phyloP scores from a whole-genome alignment of 2,888 invertebrate species.

The Orthonevra nobilis region DNA sequence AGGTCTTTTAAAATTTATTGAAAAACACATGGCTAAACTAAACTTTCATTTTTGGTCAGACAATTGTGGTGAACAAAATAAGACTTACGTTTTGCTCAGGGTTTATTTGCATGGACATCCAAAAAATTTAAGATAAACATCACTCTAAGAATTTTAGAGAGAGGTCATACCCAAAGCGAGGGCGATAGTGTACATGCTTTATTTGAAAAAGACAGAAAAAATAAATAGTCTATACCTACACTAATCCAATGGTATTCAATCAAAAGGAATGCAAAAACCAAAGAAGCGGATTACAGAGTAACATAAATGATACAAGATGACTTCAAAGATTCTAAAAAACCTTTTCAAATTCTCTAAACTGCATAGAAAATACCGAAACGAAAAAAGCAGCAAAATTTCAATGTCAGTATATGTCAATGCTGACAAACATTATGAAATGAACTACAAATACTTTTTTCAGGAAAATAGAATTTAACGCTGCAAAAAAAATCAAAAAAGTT shows the following conservation, averaged over 20 bases:
- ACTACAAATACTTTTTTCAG: constrained; percentile 7
- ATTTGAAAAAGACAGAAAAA: constrained; percentile 57
- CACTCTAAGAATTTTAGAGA: constrained; percentile 7
- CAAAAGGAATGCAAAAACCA: constrained; percentile 13
- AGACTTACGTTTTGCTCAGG: constrained; percentile 8
- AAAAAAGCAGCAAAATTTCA: constrained; percentile 11
- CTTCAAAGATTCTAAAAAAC: not conserved
- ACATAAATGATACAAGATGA: not conserved
- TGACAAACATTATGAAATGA: not conserved
- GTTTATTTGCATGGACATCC: constrained; percentile 9
- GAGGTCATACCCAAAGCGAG: constrained; percentile 21
- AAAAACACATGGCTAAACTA: constrained; percentile 9
- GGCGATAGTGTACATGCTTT: constrained; percentile 65
- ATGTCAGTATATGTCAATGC: constrained; percentile 8
- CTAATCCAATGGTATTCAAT: constrained; percentile 20
- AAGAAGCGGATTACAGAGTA: constrained; percentile 7
- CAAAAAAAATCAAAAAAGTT: not conserved
- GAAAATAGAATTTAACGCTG: not conserved
- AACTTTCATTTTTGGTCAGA: constrained; percentile 34
- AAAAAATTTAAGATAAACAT: constrained; percentile 7
- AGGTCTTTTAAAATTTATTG: constrained; percentile 59
- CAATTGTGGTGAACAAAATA: constrained; percentile 53
- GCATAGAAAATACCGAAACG: constrained; percentile 1
- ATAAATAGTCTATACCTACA: not conserved
- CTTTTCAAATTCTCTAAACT: constrained; percentile 5